Base-by-base conservation (phyloP, 2,113 vertebrate genomes). In the Callochromis pleurospilus region DNA sequence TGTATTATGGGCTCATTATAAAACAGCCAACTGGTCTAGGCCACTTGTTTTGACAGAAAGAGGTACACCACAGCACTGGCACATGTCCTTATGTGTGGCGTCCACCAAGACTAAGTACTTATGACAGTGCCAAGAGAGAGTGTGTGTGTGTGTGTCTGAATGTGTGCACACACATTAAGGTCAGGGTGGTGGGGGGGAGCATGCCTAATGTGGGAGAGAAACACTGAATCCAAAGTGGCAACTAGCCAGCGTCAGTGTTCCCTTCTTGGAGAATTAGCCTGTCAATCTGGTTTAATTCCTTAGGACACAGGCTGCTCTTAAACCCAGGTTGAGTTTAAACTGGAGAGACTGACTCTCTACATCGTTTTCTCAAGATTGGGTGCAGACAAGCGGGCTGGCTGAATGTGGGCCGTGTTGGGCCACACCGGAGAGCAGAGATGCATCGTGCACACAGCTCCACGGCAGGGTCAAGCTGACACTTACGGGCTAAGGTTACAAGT, bases 171-270 rank as follows among this genome's bases (percentile, higher is more conserved):
- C 40, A 82, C 84, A 86, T 85, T 88, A 79, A 86, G 80, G 81
- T 80, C 53, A n/a, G 84, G 85, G 86, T 21, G 40, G 17, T 2
- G 58, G 38, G 36, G 38, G 82, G 73, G 90, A 86, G 86, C 90
- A 88, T 93, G 90, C 80, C 92, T 93, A 92, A 94, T 91, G 93
- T 89, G 91, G 91, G 91, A 93, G 89, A 91, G 91, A 88, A 91
- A 82, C 82, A 86, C 81, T 87, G 86, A 85, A 93, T 95, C 89
- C 92, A 92, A 91, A 40, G 65, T 89, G 94, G 94, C 86, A 24
- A 79, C 90, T 21, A 58, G 88, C 92, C 92, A 92, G 93, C 68
- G 11, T 91, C 91, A 87, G 90, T 70, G 85, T 81, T 94, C 87
- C 86, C 80, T 81, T 91, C 84, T 82, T 68, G 62, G 88, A 89